Evolutionary conservation across 2,113 vertebrate genomes (phyloP).

Genomic region (Paedocypris sp.): DNA sequence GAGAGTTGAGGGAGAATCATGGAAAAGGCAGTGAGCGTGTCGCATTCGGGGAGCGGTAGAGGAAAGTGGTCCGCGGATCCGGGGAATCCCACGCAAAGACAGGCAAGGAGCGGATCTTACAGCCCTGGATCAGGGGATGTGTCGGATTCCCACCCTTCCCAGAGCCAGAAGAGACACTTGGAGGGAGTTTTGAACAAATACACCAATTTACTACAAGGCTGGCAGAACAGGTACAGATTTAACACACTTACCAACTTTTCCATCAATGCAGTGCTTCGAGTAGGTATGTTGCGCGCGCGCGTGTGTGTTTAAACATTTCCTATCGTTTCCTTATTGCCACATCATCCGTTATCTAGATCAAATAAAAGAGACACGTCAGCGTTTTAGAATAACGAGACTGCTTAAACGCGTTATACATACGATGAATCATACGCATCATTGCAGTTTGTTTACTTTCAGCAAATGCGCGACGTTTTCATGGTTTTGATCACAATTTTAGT

Average conservation of each 20-base stretch:
- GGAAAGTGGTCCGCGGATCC: slow-evolving; percentile 43
- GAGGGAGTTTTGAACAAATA: slow-evolving; percentile 84
- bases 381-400: not conserved
- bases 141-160: slow-evolving; percentile 15
- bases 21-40: slow-evolving; percentile 29
- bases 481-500: too few relatives aligned
- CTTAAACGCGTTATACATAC: not conserved
- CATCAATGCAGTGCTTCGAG: not conserved
- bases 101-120: slow-evolving; percentile 43
- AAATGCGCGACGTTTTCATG: too few relatives aligned
- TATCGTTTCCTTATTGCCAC: not conserved
- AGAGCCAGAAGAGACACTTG: slow-evolving; percentile 44
- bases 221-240: slow-evolving; percentile 77
- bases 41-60: slow-evolving; percentile 29
- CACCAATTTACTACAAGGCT: slow-evolving; percentile 85
- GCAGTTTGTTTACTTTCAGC: not conserved
- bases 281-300: not conserved
- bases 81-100: slow-evolving; percentile 41
- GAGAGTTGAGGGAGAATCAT: slow-evolving; percentile 4
- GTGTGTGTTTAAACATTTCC: not conserved
- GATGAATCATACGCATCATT: not conserved
- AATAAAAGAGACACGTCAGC: not conserved
- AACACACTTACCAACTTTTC: not conserved
- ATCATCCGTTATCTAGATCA: not conserved
- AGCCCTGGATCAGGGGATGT: slow-evolving; percentile 47